Evolutionary conservation across 1,140 invertebrate species (phyloP).

Genomic region (Sogatella furcifera): DNA sequence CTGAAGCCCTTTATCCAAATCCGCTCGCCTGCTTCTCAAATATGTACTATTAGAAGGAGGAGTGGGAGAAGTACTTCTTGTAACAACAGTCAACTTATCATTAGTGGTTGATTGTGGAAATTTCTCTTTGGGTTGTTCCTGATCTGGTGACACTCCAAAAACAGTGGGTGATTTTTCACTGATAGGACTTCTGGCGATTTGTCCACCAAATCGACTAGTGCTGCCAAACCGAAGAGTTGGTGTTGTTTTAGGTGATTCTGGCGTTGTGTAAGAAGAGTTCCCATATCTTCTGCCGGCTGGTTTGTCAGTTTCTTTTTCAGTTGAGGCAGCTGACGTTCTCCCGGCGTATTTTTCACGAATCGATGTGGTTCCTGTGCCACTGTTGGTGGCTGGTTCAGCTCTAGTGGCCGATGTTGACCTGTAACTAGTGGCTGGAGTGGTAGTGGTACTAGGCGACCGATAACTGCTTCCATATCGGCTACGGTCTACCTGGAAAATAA

Average conservation of each 20-base stretch:
- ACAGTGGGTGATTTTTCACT: slow-evolving; percentile 22
- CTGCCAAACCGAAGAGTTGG: slow-evolving; percentile 17
- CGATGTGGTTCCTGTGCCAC: background rate
- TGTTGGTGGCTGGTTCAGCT: background rate
- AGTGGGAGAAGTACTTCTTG: slow-evolving; percentile 62
- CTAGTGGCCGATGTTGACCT: background rate
- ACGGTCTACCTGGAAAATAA: slow-evolving; percentile 10
- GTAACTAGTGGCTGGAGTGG: slow-evolving; percentile 2
- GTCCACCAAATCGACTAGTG: slow-evolving; percentile 20
- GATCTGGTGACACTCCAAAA: slow-evolving; percentile 20
- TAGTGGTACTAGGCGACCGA: background rate
- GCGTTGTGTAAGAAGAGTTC: background rate
- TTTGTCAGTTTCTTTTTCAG: background rate
- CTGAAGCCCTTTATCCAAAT: slow-evolving; percentile 38
- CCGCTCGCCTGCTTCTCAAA: slow-evolving; percentile 49
- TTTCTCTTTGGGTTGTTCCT: background rate
- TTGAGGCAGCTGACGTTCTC: background rate
- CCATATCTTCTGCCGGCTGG: background rate
- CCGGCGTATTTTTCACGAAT: slow-evolving; percentile 12
- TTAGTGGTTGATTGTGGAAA: background rate
- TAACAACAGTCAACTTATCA: slow-evolving; percentile 44
- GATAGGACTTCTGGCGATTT: slow-evolving; percentile 21
- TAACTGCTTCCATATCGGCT: slow-evolving; percentile 1
- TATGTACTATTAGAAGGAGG: slow-evolving; percentile 50
- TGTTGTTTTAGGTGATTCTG: slow-evolving; percentile 4